Conservation (phyloP, 2,797 vertebrate genomes). For the Rhinophrynus dorsalis region DNA sequence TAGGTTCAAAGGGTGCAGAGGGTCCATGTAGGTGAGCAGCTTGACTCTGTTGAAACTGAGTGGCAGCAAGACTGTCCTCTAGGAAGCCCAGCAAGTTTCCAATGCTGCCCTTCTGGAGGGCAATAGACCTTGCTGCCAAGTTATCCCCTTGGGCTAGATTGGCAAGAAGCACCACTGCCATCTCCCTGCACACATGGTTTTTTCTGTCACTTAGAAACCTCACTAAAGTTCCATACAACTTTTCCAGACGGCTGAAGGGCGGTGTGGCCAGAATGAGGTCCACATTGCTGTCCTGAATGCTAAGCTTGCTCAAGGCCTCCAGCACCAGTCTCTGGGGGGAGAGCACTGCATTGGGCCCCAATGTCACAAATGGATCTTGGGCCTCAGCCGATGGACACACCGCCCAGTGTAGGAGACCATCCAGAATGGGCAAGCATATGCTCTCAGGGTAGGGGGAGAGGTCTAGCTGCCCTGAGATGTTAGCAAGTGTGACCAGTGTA, state of each 20-base stretch:
- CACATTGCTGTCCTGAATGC: conserved; percentile 99
- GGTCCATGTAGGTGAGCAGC: conserved; percentile 92
- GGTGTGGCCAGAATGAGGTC: conserved; percentile 97
- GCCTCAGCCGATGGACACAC: conserved; percentile 97
- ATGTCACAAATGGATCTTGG: conserved; percentile 94
- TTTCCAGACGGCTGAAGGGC: conserved; percentile 92
- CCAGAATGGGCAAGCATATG: conserved; percentile 95
- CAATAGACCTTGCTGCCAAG: conserved; percentile 88
- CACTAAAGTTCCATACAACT: conserved; percentile 94
- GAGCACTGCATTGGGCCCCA: conserved; percentile 90
- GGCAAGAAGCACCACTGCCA: conserved; percentile 96
- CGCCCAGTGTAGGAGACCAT: conserved; percentile 98
- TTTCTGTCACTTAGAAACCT: conserved; percentile 95
- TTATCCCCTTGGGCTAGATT: conserved; percentile 96
- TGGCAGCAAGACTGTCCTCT: conserved; percentile 97
- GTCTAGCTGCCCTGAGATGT: conserved; percentile 97
- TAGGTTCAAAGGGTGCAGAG: conserved; percentile 93
- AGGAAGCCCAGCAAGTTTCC: conserved; percentile 95
- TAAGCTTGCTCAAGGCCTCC: conserved; percentile 98
- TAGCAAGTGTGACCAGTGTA: conserved; percentile 94
- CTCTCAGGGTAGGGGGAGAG: conserved; percentile 94
- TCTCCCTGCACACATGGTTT: conserved; percentile 96
- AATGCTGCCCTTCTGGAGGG: conserved; percentile 95
- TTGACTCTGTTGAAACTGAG: conserved; percentile 97
- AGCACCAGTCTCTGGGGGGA: conserved; percentile 98